A percentile compares a stretch with the other conserved stretches of the same genome.
Conservation (phyloP, 2,113 vertebrate species). For the Crotalus helleri region DNA sequence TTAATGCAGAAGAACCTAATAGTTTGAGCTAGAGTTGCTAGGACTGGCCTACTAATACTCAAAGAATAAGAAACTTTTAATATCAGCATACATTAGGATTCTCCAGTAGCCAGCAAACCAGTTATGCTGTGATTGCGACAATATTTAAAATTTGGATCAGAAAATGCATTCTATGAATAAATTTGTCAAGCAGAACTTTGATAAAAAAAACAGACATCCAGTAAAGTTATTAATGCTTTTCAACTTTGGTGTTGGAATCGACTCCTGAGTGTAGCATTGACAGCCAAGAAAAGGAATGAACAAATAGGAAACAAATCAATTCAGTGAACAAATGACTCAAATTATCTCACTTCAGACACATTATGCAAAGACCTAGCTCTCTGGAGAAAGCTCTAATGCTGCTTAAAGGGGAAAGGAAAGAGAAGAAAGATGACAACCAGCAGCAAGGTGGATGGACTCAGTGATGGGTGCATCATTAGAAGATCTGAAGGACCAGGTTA, state of each 20-base stretch:
- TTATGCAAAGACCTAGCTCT: background rate
- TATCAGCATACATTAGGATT: conserved; percentile 25
- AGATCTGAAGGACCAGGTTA: background rate
- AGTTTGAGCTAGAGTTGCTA: conserved; percentile 21
- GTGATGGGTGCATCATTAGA: background rate
- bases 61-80: conserved; percentile 31
- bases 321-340: background rate
- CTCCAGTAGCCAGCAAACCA: conserved; percentile 23
- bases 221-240: background rate
- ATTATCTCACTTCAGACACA: background rate
- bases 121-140: background rate
- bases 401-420: background rate
- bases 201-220: background rate
- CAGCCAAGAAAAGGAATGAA: background rate
- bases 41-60: conserved; percentile 27
- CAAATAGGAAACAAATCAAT: background rate
- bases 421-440: background rate
- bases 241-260: background rate
- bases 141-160: conserved; percentile 25
- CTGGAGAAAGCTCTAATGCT: background rate
- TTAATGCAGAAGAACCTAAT: background rate
- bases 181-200: background rate
- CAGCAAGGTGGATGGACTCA: background rate
- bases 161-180: background rate
- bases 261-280: background rate